These are phyloP conservation scores for Petroica traversi DNA, from an alignment of 2,113 vertebrate genomes.

Conservation along the genomic window DNA sequence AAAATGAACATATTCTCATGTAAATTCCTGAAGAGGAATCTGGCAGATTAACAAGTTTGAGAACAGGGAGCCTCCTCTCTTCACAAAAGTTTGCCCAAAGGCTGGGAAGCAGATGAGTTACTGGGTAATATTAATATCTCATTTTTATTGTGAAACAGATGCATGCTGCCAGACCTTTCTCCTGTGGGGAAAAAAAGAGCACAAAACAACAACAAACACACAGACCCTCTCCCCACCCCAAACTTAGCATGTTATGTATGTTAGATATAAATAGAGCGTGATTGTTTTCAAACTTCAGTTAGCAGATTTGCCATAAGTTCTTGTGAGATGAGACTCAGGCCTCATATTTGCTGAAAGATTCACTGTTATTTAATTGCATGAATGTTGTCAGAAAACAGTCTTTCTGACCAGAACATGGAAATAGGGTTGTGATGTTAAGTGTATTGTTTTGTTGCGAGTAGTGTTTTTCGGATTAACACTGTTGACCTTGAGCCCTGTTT, in stretches of 20 bases:
- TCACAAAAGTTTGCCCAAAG: conserved; percentile 3
- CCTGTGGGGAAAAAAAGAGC: background rate
- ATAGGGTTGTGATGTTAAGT: background rate
- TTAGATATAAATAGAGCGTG: background rate
- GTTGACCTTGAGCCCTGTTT: background rate
- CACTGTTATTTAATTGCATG: background rate
- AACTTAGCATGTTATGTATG: background rate
- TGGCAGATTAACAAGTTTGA: background rate
- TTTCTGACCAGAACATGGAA: background rate
- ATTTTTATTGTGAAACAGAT: background rate
- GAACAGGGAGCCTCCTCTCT: background rate
- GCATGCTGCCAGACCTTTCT: background rate
- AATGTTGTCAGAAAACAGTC: background rate
- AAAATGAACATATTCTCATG: background rate
- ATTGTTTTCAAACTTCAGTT: background rate
- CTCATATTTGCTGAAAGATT: background rate
- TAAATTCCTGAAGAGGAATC: background rate
- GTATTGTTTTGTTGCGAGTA: background rate
- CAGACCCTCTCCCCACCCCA: background rate
- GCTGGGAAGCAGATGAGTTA: background rate
- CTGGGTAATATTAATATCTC: background rate
- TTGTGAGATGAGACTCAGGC: background rate
- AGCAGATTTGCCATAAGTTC: background rate
- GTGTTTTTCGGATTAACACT: background rate
- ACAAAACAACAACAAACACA: background rate